phyloP scores from a whole-genome alignment of 1,140 invertebrate genomes.

The Helicoverpa zea region DNA sequence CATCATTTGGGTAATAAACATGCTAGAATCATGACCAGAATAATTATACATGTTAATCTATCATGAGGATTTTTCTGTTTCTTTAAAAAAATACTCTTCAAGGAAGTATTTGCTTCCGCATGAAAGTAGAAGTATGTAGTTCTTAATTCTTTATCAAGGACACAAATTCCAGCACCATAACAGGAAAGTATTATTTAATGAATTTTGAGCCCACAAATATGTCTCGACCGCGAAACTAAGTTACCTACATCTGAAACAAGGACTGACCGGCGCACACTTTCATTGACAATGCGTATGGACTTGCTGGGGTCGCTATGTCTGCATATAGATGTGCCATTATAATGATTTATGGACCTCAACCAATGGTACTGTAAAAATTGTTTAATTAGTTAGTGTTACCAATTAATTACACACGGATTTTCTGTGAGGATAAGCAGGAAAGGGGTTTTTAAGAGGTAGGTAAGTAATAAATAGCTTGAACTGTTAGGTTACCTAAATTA shows the following conservation, averaged over 20 bases:
- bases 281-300: conserved; percentile 27
- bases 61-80: no score
- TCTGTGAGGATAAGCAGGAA: no score
- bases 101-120: background rate
- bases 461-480: no score
- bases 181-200: conserved; percentile 31
- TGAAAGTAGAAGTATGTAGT: background rate
- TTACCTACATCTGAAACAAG: conserved; percentile 32
- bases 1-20: no score
- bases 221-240: conserved; percentile 26
- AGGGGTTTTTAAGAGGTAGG: no score
- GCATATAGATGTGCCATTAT: conserved; percentile 38
- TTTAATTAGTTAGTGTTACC: no score
- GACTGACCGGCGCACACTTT: conserved; percentile 26
- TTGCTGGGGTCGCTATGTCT: conserved; percentile 1
- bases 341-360: conserved; percentile 23
- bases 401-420: no score
- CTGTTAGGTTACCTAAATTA: no score
- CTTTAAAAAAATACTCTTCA: no score
- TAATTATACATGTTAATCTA: no score
- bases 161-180: conserved; percentile 16
- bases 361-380: background rate
- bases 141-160: background rate
- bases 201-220: conserved; percentile 7
- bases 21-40: no score